phyloP scores from a whole-genome alignment of 2,888 invertebrate species.

The Lacanobia oleracea region DNA sequence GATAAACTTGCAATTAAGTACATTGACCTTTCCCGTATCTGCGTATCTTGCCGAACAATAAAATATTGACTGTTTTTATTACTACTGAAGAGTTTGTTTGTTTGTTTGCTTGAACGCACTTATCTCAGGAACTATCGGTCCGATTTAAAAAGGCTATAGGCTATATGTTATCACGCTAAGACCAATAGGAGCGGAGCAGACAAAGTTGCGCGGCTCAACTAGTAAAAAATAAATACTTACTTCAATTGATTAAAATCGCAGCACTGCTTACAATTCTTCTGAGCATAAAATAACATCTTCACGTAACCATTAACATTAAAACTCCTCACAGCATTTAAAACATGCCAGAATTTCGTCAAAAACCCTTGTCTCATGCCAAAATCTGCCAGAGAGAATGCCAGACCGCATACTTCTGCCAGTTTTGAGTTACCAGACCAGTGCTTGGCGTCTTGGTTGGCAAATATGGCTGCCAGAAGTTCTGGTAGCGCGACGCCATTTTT shows the following conservation, averaged over 20 bases:
- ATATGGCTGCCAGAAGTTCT: slow-evolving; percentile 63
- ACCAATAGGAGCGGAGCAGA: too few relatives aligned
- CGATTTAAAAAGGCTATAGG: too few relatives aligned
- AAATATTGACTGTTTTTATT: too few relatives aligned
- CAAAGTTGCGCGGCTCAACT: too few relatives aligned
- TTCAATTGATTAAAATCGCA: slow-evolving; percentile 75
- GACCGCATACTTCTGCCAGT: slow-evolving; percentile 72
- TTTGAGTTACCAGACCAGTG: slow-evolving; percentile 47
- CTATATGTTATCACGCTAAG: too few relatives aligned
- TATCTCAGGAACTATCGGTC: too few relatives aligned
- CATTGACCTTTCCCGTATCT: too few relatives aligned
- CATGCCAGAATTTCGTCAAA: slow-evolving; percentile 64
- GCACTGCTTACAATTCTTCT: slow-evolving; percentile 64
- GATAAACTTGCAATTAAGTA: too few relatives aligned
- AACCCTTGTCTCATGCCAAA: slow-evolving; percentile 31
- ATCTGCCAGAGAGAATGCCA: slow-evolving; percentile 60
- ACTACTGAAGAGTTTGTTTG: too few relatives aligned
- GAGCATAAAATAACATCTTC: slow-evolving; percentile 72
- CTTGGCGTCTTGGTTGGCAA: slow-evolving; percentile 45
- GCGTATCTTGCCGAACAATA: too few relatives aligned
- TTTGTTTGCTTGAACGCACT: too few relatives aligned
- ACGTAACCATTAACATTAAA: slow-evolving; percentile 70
- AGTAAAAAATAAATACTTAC: slow-evolving; percentile 69
- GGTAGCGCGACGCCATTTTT: slow-evolving; percentile 69
- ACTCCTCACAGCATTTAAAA: slow-evolving; percentile 64